These are phyloP conservation scores for Uropsilus gracilis DNA, from an alignment of 2,113 vertebrate species.

Conservation along the genomic window DNA sequence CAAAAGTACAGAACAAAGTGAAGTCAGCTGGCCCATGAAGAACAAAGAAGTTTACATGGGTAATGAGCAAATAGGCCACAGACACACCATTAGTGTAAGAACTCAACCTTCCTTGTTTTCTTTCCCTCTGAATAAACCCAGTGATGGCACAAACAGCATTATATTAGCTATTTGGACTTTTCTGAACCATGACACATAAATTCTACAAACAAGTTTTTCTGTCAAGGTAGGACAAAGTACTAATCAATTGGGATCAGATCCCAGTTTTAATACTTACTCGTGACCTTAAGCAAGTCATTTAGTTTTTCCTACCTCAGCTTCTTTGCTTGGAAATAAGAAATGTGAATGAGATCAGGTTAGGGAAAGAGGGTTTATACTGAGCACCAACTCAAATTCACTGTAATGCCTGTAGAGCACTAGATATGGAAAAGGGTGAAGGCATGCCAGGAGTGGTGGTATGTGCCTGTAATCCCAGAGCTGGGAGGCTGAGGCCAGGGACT, in stretches of 20 bases:
- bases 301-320: not conserved
- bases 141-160: not conserved
- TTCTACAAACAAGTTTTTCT: not conserved
- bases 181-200: not conserved
- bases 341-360: not conserved
- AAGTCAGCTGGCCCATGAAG: not conserved
- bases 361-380: not conserved
- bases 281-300: not conserved
- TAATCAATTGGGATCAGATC: not conserved
- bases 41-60: not conserved
- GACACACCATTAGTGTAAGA: not conserved
- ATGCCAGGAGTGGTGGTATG: no score
- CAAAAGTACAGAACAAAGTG: not conserved
- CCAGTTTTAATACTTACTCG: not conserved
- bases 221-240: not conserved
- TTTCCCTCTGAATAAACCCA: not conserved
- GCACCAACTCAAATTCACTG: not conserved
- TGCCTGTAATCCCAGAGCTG: no score
- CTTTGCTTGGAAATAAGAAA: slow-evolving; percentile 8
- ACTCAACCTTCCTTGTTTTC: not conserved
- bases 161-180: not conserved
- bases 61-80: not conserved
- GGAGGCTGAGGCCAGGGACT: no score
- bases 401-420: not conserved
- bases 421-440: not conserved